Evolutionary conservation across 1,140 invertebrate genomes (phyloP).

Genomic region (Protaetia brevitarsis): DNA sequence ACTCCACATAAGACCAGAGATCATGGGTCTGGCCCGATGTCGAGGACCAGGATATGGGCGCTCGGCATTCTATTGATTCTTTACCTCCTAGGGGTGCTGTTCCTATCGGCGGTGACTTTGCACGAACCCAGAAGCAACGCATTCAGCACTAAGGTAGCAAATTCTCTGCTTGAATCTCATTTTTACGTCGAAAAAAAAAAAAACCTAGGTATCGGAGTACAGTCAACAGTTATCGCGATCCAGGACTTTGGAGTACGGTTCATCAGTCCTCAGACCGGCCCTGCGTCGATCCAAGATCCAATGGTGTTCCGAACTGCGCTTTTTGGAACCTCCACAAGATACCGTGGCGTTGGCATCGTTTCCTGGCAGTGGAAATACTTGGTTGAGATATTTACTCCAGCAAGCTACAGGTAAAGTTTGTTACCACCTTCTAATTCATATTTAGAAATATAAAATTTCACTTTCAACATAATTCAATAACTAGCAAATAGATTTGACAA

Average conservation of each 20-base stretch:
- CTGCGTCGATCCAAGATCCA: slow-evolving; percentile 46
- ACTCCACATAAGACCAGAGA: slow-evolving; percentile 23
- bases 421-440: background rate
- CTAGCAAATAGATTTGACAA: background rate
- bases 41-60: slow-evolving; percentile 54
- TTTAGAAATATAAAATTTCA: background rate
- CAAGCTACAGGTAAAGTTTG: slow-evolving; percentile 64
- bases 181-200: background rate
- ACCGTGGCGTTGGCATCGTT: slow-evolving; percentile 67
- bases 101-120: slow-evolving; percentile 56
- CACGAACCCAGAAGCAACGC: slow-evolving; percentile 47
- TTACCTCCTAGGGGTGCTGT: slow-evolving; percentile 55
- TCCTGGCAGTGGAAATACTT: slow-evolving; percentile 78
- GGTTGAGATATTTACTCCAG: slow-evolving; percentile 73
- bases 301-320: slow-evolving; percentile 53
- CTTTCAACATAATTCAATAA: background rate
- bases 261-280: slow-evolving; percentile 35
- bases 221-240: slow-evolving; percentile 29
- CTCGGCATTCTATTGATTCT: slow-evolving; percentile 53
- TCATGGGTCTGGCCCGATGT: slow-evolving; percentile 48
- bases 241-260: slow-evolving; percentile 35
- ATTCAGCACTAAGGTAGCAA: slow-evolving; percentile 13
- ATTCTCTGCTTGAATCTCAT: background rate
- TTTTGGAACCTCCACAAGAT: slow-evolving; percentile 43
- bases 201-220: slow-evolving; percentile 24